phyloP scores from a whole-genome alignment of 1,140 invertebrate species.

The Heliothis virescens region DNA sequence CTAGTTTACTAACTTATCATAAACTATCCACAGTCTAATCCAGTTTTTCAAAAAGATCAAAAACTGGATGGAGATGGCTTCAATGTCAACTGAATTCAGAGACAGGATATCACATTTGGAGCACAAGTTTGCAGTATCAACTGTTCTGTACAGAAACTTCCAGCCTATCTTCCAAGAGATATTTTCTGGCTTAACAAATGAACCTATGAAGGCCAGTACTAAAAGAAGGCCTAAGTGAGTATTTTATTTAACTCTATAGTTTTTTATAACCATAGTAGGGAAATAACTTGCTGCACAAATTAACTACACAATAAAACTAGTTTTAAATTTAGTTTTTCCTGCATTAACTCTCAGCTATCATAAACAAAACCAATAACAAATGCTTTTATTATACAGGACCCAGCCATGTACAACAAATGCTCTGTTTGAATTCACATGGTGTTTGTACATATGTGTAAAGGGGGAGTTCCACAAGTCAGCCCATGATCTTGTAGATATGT shows the following conservation, averaged over 20 bases:
- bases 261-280: too few relatives aligned
- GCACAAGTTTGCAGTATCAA: conserved; percentile 97
- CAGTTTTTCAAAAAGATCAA: conserved; percentile 99
- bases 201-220: conserved; percentile 87
- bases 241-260: not conserved
- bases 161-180: conserved; percentile 95
- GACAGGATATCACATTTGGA: conserved; percentile 95
- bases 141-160: conserved; percentile 97
- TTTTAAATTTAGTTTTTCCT: too few relatives aligned
- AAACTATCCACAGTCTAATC: conserved; percentile 87
- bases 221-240: conserved; percentile 89
- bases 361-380: not conserved
- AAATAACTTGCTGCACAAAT: too few relatives aligned
- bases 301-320: too few relatives aligned
- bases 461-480: conserved; percentile 93
- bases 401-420: conserved; percentile 92
- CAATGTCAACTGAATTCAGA: conserved; percentile 93
- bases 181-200: conserved; percentile 90
- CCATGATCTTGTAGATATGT: conserved; percentile 97
- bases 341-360: too few relatives aligned
- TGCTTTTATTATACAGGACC: conserved; percentile 81
- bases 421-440: conserved; percentile 97
- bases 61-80: conserved; percentile 98
- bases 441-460: conserved; percentile 97
- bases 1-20: too few relatives aligned